These are phyloP conservation scores for Tetragnatha versicolor DNA, from an alignment of 1,140 invertebrate genomes.

Conservation along the genomic window DNA sequence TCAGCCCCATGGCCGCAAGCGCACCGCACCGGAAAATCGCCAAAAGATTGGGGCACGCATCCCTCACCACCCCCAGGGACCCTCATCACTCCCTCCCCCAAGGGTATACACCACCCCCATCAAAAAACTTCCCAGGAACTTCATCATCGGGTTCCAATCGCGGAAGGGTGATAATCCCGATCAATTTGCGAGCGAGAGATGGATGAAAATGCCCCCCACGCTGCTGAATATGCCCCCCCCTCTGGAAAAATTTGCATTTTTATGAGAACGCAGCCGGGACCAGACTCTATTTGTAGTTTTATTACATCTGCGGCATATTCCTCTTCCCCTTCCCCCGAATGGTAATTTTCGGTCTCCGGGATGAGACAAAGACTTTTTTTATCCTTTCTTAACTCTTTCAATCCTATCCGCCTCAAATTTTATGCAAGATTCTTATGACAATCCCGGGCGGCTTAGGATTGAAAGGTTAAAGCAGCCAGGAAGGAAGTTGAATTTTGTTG, in stretches of 20 bases:
- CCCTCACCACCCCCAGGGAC: not conserved
- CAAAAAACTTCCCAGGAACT: constrained; percentile 32
- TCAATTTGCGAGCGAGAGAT: constrained; percentile 41
- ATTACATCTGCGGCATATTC: constrained; percentile 43
- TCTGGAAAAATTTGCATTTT: constrained; percentile 45
- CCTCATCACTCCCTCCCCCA: not conserved
- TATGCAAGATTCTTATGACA: too few relatives aligned
- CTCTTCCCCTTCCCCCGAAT: not conserved
- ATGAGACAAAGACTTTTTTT: not conserved
- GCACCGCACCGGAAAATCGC: too few relatives aligned
- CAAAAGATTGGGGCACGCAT: not conserved
- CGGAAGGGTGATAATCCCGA: constrained; percentile 43
- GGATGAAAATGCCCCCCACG: constrained; percentile 19
- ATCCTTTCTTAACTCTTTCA: too few relatives aligned
- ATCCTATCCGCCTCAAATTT: too few relatives aligned
- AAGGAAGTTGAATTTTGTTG: too few relatives aligned
- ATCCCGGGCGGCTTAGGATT: too few relatives aligned
- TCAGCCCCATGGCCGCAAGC: too few relatives aligned
- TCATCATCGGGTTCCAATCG: constrained; percentile 44
- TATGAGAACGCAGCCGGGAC: constrained; percentile 11
- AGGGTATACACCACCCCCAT: not conserved
- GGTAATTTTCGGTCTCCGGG: not conserved
- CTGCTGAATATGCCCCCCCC: constrained; percentile 33
- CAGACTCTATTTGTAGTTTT: constrained; percentile 40
- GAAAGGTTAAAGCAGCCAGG: too few relatives aligned